Base-by-base conservation (phyloP, 1,140 invertebrate species). In the Leptinotarsa undecemlineata region DNA sequence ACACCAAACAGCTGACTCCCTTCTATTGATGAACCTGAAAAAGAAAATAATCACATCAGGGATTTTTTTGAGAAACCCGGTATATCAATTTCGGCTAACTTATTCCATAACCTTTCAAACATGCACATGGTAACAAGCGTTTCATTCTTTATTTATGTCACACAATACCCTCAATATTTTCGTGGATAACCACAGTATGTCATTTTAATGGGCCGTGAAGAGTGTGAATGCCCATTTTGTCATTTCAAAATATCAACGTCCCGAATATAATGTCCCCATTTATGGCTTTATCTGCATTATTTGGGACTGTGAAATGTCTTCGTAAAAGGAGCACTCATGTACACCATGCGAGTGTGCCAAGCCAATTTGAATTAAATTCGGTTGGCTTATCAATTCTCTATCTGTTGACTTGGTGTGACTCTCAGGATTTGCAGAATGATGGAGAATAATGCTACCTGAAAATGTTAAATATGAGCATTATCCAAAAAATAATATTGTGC, bases 131-230 rank as follows among this genome's bases (percentile, higher is more conserved):
- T 57, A 57, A 57, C 51, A 57, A 19, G n/a, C 51, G 51, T 57
- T 57, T 57, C 14, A 17, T 57, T 57, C n/a, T 17, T 57, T 17
- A 57, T 57, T 57, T 57, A 57, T 57, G 51, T 57, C 51, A 57
- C 51, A 57, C 51, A 57, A 57, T 57, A 57, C 51, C 51, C 51
- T 57, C 51, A 66, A 74, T 74, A 77, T 73, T 68, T 72, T 42
- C 61, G 73, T 20, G 42, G 68, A 23, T 48, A 68, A 77, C 69
- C 73, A 72, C 68, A 47, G 68, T 77, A 77, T 72, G 73, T 77
- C 76, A 77, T 71, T 63, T 77, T 77, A 77, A 77, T 77, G 76
- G 73, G 19, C 70, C 76, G 72, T 77, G 76, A 73, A 77, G 47
- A 74, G 73, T 74, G 73, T 62, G 76, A 70, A 63, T 71, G 71